phyloP scores from a whole-genome alignment of 2,797 vertebrate species.

The Cyprinella venusta region DNA sequence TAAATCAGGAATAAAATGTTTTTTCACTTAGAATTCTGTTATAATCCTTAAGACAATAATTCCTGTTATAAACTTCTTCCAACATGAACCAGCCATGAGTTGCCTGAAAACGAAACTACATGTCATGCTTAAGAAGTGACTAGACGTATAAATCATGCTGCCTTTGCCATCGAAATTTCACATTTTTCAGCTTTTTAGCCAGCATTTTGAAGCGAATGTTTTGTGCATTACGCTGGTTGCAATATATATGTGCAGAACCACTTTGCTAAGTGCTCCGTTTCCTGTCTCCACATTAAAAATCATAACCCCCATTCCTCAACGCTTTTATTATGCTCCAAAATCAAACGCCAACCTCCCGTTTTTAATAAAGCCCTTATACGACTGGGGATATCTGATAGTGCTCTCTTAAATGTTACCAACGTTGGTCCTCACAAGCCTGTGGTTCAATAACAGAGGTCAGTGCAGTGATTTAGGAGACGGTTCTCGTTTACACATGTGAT shows the following conservation, averaged over 20 bases:
- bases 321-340: constrained; percentile 31
- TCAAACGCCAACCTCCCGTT: constrained; percentile 38
- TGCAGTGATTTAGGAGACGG: constrained; percentile 57
- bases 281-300: constrained; percentile 38
- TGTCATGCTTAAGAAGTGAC: constrained; percentile 30
- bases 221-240: constrained; percentile 41
- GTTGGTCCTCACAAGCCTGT: constrained; percentile 39
- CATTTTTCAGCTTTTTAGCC: constrained; percentile 18
- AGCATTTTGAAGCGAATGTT: constrained; percentile 38
- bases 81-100: neutral
- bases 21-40: constrained; percentile 13
- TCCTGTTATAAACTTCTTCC: neutral
- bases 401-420: constrained; percentile 47
- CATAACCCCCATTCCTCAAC: constrained; percentile 20
- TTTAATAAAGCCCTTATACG: constrained; percentile 55
- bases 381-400: constrained; percentile 40
- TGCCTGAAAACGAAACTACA: constrained; percentile 12
- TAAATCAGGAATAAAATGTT: neutral
- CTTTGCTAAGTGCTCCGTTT: constrained; percentile 39
- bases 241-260: constrained; percentile 35
- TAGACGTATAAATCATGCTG: neutral
- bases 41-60: constrained; percentile 16
- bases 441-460: constrained; percentile 39
- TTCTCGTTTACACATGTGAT: constrained; percentile 26
- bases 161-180: constrained; percentile 8